Percentiles rank a stretch among this genome's conserved stretches.
phyloP scores from a whole-genome alignment of 2,888 invertebrate species.

The Ptycholaimellus sp. region DNA sequence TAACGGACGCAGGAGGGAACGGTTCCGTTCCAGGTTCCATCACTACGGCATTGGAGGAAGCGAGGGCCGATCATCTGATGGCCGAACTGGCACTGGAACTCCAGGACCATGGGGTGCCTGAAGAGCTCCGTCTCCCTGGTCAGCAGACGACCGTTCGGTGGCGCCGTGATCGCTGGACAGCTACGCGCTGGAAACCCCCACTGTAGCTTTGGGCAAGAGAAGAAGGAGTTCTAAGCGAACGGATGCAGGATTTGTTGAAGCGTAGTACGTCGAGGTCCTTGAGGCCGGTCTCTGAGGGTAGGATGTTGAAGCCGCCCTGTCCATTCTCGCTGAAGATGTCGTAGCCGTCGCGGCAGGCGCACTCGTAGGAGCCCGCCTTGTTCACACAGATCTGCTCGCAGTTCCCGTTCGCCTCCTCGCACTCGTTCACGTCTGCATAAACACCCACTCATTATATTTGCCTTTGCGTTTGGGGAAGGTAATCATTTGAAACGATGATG shows the following conservation, averaged over 20 bases:
- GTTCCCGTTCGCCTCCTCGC: slow-evolving; percentile 20
- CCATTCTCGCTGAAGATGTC: slow-evolving; percentile 62
- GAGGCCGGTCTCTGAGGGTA: slow-evolving; percentile 55
- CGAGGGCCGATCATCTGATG: slow-evolving; percentile 69
- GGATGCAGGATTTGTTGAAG: slow-evolving; percentile 76
- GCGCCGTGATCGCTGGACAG: slow-evolving; percentile 15
- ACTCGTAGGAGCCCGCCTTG: slow-evolving; percentile 48
- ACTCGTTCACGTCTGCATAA: slow-evolving; percentile 21
- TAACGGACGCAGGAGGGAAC: slow-evolving; percentile 76
- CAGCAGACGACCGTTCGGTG: slow-evolving; percentile 21
- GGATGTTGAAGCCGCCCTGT: slow-evolving; percentile 60
- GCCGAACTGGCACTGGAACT: slow-evolving; percentile 79
- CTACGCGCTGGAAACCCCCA: slow-evolving; percentile 15
- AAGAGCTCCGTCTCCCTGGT: slow-evolving; percentile 11
- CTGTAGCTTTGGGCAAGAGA: neutral
- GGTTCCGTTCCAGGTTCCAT: slow-evolving; percentile 76
- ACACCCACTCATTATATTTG: too few species aligned
- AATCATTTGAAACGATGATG: too few species aligned
- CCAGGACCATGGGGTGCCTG: slow-evolving; percentile 36
- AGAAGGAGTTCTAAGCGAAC: too few species aligned
- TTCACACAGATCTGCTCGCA: slow-evolving; percentile 24
- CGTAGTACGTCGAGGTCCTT: slow-evolving; percentile 57
- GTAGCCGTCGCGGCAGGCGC: slow-evolving; percentile 68
- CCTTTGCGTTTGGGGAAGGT: too few species aligned
- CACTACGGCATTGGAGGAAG: slow-evolving; percentile 57